Evolutionary conservation across 2,888 invertebrate species (phyloP).

Genomic region (Drosophila algonquin): DNA sequence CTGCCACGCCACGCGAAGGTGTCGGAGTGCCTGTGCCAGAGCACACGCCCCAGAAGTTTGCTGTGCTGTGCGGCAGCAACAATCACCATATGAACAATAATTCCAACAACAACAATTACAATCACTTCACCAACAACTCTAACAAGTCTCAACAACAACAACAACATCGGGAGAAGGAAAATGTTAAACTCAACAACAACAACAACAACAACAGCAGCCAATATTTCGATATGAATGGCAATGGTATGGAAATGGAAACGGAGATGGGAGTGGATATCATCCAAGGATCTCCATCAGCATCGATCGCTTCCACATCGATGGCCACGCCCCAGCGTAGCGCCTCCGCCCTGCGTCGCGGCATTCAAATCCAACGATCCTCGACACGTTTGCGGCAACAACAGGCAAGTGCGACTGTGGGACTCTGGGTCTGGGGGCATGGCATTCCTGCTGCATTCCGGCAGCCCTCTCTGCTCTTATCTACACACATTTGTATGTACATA

Average conservation of each 20-base stretch:
- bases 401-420: constrained; percentile 72
- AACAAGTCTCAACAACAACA: constrained; percentile 31
- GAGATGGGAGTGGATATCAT: constrained; percentile 18
- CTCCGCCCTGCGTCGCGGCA: constrained; percentile 74
- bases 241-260: constrained; percentile 35
- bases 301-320: constrained; percentile 7
- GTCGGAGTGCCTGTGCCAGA: background rate
- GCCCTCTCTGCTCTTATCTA: constrained; percentile 39
- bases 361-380: constrained; percentile 76
- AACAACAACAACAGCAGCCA: constrained; percentile 27
- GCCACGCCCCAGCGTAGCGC: constrained; percentile 56
- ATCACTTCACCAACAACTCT: constrained; percentile 1
- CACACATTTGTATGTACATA: constrained; percentile 8
- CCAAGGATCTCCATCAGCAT: constrained; percentile 26
- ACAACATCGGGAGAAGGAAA: constrained; percentile 49
- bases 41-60: constrained; percentile 4
- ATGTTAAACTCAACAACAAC: constrained; percentile 50
- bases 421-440: background rate
- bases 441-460: background rate
- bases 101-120: constrained; percentile 15
- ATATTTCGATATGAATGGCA: constrained; percentile 66
- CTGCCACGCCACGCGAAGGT: too few relatives aligned
- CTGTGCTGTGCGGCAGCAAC: constrained; percentile 37
- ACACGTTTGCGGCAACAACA: constrained; percentile 82
- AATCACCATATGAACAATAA: constrained; percentile 25